Base-by-base conservation (phyloP, 2,797 vertebrate genomes). In the Choloepus didactylus region DNA sequence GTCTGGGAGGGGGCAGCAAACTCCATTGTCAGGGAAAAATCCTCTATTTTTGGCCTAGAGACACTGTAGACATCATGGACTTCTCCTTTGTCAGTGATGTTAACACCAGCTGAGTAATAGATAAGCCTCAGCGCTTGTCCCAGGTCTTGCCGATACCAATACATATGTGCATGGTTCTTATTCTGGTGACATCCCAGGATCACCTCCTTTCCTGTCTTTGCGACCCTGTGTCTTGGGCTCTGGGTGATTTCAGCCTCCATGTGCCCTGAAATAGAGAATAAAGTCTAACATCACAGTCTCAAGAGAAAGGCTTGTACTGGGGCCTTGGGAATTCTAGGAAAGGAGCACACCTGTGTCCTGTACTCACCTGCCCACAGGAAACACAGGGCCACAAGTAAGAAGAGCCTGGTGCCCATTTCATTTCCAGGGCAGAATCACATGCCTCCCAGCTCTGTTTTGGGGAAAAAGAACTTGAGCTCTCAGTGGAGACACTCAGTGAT, bases 291-390 rank as follows among this genome's bases (percentile, higher is more conserved):
- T 6, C 35, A 35, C 35, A 9, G 38, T 19, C 9, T 60, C 44
- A 6, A 18, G 0, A 44, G 3, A 41, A 67, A 46, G 41, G 9
- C n/a, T 25, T n/a, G 2, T 41, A 21, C 0, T 5, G 35, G 66
- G 27, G 23, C 9, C 19, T 75, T n/a, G 2, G 5, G 18, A 27
- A 54, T 27, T n/a, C 10, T 49, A 11, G 59, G 18, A 12, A 38
- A 7, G 12, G 12, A 46, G 41, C 4, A 8, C 9, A 23, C 9
- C 51, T 31, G 18, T 9, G n/a, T 14, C 10, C 35, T 44, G 6
- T 15, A 29, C 97, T 85, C 75, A 97, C 95, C 94, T 93, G 91
- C 41, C 84, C 59, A 86, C 67, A 96, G 62, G n/a, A 97, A 31
- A 72, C 35, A 85, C 56, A 94, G 12, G 59, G 25, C 2, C 75